These are phyloP conservation scores for Agonum fuliginosum DNA, from an alignment of 2,888 invertebrate species.

Conservation along the genomic window DNA sequence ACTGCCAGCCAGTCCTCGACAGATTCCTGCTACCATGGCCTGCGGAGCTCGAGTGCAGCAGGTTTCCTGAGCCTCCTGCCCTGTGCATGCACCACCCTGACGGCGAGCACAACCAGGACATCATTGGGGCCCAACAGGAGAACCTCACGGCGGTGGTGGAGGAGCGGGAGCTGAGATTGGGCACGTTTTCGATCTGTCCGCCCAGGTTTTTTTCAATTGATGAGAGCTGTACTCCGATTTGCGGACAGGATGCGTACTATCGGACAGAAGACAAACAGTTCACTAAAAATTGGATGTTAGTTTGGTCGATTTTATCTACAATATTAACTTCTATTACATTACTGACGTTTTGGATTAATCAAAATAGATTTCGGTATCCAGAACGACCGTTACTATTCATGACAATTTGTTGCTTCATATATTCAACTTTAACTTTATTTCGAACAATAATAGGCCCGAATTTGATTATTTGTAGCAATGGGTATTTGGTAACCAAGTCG, in stretches of 20 bases:
- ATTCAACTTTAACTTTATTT: constrained; percentile 67
- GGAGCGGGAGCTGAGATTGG: constrained; percentile 54
- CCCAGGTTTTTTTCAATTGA: constrained; percentile 71
- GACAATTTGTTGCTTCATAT: constrained; percentile 80
- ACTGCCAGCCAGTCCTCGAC: constrained; percentile 82
- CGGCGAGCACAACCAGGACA: constrained; percentile 53
- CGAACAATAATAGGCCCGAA: constrained; percentile 67
- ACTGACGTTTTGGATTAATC: constrained; percentile 92
- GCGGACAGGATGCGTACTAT: constrained; percentile 82
- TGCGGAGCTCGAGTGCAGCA: constrained; percentile 84
- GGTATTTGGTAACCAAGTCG: constrained; percentile 64
- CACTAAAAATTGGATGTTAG: constrained; percentile 84
- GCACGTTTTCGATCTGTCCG: constrained; percentile 65
- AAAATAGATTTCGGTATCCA: constrained; percentile 92
- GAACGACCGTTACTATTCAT: constrained; percentile 94
- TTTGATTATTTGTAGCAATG: constrained; percentile 61
- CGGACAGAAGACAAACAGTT: constrained; percentile 79
- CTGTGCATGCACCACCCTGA: constrained; percentile 84
- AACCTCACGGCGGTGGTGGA: constrained; percentile 12
- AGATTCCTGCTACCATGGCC: constrained; percentile 82
- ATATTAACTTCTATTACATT: constrained; percentile 88
- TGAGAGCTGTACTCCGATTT: constrained; percentile 76
- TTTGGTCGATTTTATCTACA: constrained; percentile 86
- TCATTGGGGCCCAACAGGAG: constrained; percentile 41
- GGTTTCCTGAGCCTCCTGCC: constrained; percentile 84